A percentile compares a stretch with the other conserved stretches of the same genome.
Conservation (phyloP, 37 sponge, comb jelly and placozoan species). For the Eunapius fragilis region DNA sequence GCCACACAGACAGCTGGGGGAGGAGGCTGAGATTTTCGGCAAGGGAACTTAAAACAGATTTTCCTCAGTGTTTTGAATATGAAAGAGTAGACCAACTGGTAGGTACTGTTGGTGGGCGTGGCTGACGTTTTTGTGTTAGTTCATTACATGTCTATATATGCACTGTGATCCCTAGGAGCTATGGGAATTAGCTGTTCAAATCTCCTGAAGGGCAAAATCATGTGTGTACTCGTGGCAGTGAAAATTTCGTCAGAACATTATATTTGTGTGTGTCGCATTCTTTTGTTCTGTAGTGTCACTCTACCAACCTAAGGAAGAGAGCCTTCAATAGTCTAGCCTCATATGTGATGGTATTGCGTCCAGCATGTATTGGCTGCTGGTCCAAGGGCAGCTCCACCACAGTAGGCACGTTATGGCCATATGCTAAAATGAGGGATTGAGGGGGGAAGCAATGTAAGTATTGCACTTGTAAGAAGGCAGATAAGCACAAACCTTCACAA, state of each 20-base stretch:
- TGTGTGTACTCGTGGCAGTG: too few relatives aligned
- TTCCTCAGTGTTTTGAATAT: slow-evolving; percentile 25
- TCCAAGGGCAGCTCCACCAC: slow-evolving; percentile 86
- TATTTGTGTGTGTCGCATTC: too few relatives aligned
- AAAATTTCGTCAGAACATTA: too few relatives aligned
- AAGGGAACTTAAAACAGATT: slow-evolving; percentile 8
- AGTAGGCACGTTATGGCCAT: slow-evolving; percentile 71
- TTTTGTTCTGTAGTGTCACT: not conserved
- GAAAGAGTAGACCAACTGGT: slow-evolving; percentile 51
- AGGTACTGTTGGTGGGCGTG: not conserved
- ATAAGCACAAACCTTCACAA: slow-evolving; percentile 80
- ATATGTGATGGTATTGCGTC: slow-evolving; percentile 94
- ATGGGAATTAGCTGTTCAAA: too few relatives aligned
- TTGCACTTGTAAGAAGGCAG: not conserved
- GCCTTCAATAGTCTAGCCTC: slow-evolving; percentile 93
- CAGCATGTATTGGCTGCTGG: slow-evolving; percentile 66
- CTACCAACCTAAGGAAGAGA: slow-evolving; percentile 74
- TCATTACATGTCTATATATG: too few relatives aligned
- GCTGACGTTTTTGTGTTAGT: too few relatives aligned
- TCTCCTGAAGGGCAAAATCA: too few relatives aligned
- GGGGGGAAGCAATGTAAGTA: not conserved
- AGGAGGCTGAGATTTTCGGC: slow-evolving; percentile 1
- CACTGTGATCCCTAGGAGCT: not conserved
- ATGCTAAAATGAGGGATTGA: slow-evolving; percentile 10
- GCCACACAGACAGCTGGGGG: not conserved